Evolutionary conservation across 1,140 invertebrate genomes (phyloP).

Genomic region (Goniozus legneri): DNA sequence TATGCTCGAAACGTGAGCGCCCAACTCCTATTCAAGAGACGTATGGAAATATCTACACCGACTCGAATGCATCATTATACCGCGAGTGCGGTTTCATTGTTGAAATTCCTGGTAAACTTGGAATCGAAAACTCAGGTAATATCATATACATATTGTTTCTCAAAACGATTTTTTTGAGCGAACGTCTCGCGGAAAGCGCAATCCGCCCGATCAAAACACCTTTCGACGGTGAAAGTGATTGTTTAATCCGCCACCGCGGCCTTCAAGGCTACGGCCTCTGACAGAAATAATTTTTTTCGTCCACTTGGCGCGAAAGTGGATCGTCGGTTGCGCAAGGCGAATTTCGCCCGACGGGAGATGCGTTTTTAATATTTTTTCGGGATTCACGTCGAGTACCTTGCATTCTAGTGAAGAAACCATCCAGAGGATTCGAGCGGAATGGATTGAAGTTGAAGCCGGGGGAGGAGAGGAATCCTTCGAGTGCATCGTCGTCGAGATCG

Average conservation of each 20-base stretch:
- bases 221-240: slow-evolving; percentile 28
- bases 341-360: no score
- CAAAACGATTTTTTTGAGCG: neutral
- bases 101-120: no score
- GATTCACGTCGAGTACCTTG: slow-evolving; percentile 24
- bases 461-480: slow-evolving; percentile 7
- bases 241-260: no score
- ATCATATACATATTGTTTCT: no score
- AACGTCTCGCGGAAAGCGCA: neutral
- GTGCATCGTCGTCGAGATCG: slow-evolving; percentile 13
- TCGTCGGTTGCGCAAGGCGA: slow-evolving; percentile 6
- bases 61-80: no score
- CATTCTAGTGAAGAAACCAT: slow-evolving; percentile 26
- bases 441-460: slow-evolving; percentile 26
- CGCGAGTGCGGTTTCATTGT: no score
- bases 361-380: neutral
- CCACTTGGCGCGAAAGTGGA: slow-evolving; percentile 13
- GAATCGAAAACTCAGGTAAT: no score
- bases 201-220: slow-evolving; percentile 10
- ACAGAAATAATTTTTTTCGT: no score
- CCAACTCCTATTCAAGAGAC: no score
- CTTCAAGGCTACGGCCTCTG: no score
- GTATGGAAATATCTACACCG: no score
- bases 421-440: slow-evolving; percentile 25
- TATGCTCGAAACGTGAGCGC: slow-evolving; percentile 8